Base-by-base conservation (phyloP, 2,888 invertebrate genomes). In the Tuta absoluta region DNA sequence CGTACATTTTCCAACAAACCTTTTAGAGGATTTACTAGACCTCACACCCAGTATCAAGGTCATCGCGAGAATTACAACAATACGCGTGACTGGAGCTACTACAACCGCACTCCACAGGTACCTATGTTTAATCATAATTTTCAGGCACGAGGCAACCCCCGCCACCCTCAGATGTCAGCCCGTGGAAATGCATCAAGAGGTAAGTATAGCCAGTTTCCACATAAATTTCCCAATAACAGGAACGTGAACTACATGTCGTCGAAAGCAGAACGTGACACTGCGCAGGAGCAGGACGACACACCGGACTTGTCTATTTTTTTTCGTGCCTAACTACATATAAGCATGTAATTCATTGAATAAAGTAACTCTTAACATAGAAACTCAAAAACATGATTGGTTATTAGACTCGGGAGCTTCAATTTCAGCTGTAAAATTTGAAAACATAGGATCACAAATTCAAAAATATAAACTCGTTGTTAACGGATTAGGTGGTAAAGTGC, bases 401-500 rank as follows among this genome's bases (percentile, higher is more conserved):
- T 3, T 53, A 14, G 53, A 53, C n/a, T 23, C 53, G 3, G 53
- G 53, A 24, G 53, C 28, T 24, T 53, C 53, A 23, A 53, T 53
- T 14, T 53, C 53, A 14, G 53, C 23, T 3, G 53, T 53, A 10
- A 24, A 53, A 23, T 0, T 5, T 23, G 21, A 23, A 2, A 19
- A 7, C 10, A 23, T 51, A 23, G 5, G 19, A 51, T 19, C 5
- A 1, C 23, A 5, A 23, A 51, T 51, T 19, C 51, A 51, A 19
- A 51, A 21, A 23, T 10, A 51, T 11, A 2, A 19, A 5, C 23
- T 51, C 1, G 10, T 1, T 1, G 19, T 51, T 3, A 51, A 51
- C 2, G 67, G 65, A 14, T 53, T 65, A 2, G 67, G 65, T 11
- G 65, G 65, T 11, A 28, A 51, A 12, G 49, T 67, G 12, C 19